phyloP scores from a whole-genome alignment of 2,113 vertebrate genomes.

The Picathartes gymnocephalus region DNA sequence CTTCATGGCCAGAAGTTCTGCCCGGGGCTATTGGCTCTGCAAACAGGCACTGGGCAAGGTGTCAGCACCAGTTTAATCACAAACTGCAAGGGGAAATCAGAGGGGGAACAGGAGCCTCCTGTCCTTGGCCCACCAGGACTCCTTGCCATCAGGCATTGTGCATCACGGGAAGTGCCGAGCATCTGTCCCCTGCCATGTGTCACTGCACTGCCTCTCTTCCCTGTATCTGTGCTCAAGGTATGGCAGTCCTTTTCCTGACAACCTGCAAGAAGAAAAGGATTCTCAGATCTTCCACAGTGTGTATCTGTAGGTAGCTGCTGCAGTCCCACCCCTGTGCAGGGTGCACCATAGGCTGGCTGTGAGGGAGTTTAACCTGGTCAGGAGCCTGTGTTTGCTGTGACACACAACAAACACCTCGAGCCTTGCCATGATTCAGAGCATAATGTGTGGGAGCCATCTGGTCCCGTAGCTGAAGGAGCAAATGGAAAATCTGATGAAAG shows the following conservation, averaged over 20 bases:
- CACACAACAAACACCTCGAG: constrained; percentile 49
- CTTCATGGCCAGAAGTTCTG: not conserved
- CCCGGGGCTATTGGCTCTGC: not conserved
- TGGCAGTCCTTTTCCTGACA: not conserved
- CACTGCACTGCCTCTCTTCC: not conserved
- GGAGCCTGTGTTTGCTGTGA: constrained; percentile 11
- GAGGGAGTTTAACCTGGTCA: constrained; percentile 39
- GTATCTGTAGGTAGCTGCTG: constrained; percentile 13
- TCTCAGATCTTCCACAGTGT: not conserved
- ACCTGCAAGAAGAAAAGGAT: not conserved
- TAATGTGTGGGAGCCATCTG: constrained; percentile 73
- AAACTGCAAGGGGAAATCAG: not conserved
- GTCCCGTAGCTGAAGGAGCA: constrained; percentile 48
- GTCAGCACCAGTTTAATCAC: constrained; percentile 10
- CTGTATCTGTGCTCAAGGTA: not conserved
- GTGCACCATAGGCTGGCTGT: not conserved
- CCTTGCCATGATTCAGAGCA: constrained; percentile 63
- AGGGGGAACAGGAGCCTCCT: not conserved
- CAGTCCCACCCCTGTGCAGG: not conserved
- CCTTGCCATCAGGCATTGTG: not conserved
- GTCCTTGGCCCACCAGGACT: constrained; percentile 29
- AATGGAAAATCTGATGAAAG: constrained; percentile 47
- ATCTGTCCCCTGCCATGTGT: constrained; percentile 43
- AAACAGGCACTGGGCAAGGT: not conserved
- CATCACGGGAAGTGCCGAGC: not conserved